Conservation (phyloP, 2,113 vertebrate species). For the Brachyistius frenatus region DNA sequence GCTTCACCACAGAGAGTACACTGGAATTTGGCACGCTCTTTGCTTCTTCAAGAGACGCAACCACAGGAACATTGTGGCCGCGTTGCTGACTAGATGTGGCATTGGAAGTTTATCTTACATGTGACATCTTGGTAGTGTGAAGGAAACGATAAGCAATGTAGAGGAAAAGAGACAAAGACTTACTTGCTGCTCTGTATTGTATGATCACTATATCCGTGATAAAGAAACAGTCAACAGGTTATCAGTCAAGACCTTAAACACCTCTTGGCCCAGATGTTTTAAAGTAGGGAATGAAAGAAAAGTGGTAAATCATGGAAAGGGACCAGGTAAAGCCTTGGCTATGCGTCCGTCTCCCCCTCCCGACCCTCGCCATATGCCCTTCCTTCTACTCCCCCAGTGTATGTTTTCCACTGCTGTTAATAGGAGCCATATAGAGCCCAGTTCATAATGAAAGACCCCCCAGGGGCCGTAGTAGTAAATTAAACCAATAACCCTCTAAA, state of each 20-base stretch:
- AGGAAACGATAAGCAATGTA: slow-evolving; percentile 41
- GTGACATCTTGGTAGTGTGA: slow-evolving; percentile 7
- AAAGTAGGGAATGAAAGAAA: slow-evolving; percentile 26
- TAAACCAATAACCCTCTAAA: slow-evolving; percentile 77
- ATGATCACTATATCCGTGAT: neutral
- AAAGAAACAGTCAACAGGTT: slow-evolving; percentile 40
- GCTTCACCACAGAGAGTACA: slow-evolving; percentile 38
- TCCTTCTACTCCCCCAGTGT: slow-evolving; percentile 19
- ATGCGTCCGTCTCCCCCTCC: slow-evolving; percentile 1
- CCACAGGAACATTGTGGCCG: slow-evolving; percentile 39
- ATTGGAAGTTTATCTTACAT: slow-evolving; percentile 20
- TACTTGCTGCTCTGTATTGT: neutral
- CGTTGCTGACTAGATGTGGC: slow-evolving; percentile 25
- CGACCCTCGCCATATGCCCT: neutral
- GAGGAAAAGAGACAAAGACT: slow-evolving; percentile 10
- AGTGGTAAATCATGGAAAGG: slow-evolving; percentile 50
- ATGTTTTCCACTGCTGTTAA: slow-evolving; percentile 68
- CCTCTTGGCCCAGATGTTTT: slow-evolving; percentile 69
- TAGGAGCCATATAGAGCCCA: slow-evolving; percentile 67
- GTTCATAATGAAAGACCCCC: slow-evolving; percentile 74
- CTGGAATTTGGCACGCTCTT: slow-evolving; percentile 33
- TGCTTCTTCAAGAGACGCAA: slow-evolving; percentile 45
- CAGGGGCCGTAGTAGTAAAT: slow-evolving; percentile 69
- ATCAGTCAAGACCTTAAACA: slow-evolving; percentile 51
- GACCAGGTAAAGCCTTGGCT: slow-evolving; percentile 52